These are phyloP conservation scores for Acyrthosiphon pisum DNA, from an alignment of 1,140 invertebrate genomes.

Conservation along the genomic window DNA sequence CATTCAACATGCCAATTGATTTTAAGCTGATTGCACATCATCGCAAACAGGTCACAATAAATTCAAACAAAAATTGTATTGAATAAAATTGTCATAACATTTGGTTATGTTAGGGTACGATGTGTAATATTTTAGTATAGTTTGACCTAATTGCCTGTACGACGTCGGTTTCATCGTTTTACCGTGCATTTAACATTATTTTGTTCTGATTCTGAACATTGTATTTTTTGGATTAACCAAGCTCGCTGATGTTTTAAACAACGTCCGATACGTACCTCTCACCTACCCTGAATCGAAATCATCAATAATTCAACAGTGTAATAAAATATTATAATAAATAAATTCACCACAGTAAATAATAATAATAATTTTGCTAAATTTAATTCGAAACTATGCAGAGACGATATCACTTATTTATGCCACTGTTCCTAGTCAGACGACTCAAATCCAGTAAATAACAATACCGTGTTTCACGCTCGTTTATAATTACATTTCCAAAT, in stretches of 20 bases:
- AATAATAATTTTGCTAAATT: background rate
- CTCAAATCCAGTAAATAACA: background rate
- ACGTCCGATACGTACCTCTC: background rate
- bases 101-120: background rate
- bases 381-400: background rate
- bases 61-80: background rate
- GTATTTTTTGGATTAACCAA: background rate
- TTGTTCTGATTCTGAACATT: background rate
- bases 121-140: background rate
- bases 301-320: background rate
- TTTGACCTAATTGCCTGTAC: fast-evolving
- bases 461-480: background rate
- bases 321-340: background rate
- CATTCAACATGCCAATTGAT: background rate
- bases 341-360: background rate
- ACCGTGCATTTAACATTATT: background rate
- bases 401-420: background rate
- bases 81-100: background rate
- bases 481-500: background rate
- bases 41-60: background rate
- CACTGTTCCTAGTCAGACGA: background rate
- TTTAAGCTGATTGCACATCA: background rate
- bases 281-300: background rate
- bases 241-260: background rate
- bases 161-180: background rate